A percentile compares a stretch with the other conserved stretches of the same genome.
These are phyloP conservation scores for Biston stratarius DNA, from an alignment of 2,888 invertebrate genomes.

Conservation along the genomic window DNA sequence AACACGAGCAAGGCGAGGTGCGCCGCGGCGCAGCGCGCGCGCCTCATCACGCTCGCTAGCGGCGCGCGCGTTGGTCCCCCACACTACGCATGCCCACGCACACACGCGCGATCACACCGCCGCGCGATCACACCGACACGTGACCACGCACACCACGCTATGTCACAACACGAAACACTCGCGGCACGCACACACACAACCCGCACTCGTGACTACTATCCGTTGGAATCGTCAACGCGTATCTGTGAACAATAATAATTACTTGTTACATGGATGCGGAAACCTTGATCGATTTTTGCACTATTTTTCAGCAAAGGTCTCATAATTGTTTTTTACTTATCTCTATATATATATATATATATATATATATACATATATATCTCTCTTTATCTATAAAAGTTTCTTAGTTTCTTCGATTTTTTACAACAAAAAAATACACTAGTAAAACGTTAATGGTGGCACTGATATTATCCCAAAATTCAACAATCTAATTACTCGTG, in stretches of 20 bases:
- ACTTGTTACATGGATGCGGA: not conserved
- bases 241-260: conserved; percentile 34
- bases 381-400: no score
- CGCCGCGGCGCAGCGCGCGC: conserved; percentile 65
- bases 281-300: not conserved
- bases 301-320: no score
- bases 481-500: not conserved
- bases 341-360: no score
- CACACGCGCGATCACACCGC: conserved; percentile 44
- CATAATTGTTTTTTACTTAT: no score
- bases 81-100: conserved; percentile 56
- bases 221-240: conserved; percentile 13
- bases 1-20: conserved; percentile 71
- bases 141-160: conserved; percentile 35
- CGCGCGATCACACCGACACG: conserved; percentile 44
- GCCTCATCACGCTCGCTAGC: conserved; percentile 70
- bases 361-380: no score
- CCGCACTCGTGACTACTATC: conserved; percentile 7
- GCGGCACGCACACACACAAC: conserved; percentile 21
- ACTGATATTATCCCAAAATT: not conserved
- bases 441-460: not conserved
- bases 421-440: not conserved
- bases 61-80: conserved; percentile 52
- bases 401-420: not conserved
- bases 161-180: conserved; percentile 30